Conservation (phyloP, 1,140 invertebrate genomes). For the Ooceraea biroi region DNA sequence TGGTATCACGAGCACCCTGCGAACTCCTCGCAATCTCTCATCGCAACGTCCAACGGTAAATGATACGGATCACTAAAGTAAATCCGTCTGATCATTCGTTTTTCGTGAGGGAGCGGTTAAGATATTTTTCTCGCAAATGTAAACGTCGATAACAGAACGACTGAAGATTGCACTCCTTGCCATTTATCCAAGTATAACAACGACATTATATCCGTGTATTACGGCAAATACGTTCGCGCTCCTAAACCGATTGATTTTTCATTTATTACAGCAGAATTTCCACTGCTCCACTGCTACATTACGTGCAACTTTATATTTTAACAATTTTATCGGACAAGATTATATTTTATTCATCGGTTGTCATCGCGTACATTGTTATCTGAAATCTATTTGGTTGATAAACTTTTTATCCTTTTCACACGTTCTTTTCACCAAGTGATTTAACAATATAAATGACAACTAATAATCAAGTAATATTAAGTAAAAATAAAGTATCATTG, state of each 20-base stretch:
- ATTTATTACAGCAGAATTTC: background rate
- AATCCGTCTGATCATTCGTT: constrained; percentile 48
- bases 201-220: constrained; percentile 52
- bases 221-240: constrained; percentile 37
- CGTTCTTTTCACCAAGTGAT: too few species aligned
- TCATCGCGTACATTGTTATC: too few species aligned
- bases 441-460: too few species aligned
- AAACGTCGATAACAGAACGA: constrained; percentile 63
- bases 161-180: constrained; percentile 55
- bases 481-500: too few species aligned
- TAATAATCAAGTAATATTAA: too few species aligned
- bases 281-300: too few species aligned
- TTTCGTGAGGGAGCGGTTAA: constrained; percentile 35
- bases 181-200: constrained; percentile 52
- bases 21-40: constrained; percentile 22
- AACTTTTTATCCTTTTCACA: too few species aligned
- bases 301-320: too few species aligned
- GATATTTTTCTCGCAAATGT: constrained; percentile 57
- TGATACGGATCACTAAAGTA: constrained; percentile 50
- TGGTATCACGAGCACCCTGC: background rate
- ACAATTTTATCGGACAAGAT: too few species aligned
- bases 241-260: constrained; percentile 10
- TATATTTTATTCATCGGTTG: too few species aligned
- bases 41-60: constrained; percentile 38
- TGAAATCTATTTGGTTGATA: too few species aligned